Evolutionary conservation across 2,113 vertebrate genomes (phyloP).

Genomic region (Anoura caudifer): DNA sequence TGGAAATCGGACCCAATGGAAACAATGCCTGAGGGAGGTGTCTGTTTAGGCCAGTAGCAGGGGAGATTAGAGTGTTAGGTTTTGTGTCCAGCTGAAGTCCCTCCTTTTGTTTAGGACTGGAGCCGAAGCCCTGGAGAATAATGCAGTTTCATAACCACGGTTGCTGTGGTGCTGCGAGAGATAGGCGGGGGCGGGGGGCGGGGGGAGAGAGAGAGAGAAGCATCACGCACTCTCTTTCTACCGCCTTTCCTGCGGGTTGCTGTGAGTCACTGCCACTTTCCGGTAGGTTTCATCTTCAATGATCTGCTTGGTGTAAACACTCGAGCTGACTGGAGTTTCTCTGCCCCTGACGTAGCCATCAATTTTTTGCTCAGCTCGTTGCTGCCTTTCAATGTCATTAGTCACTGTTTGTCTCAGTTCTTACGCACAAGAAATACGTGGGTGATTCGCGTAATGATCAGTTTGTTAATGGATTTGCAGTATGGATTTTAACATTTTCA

Average conservation of each 20-base stretch:
- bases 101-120: background rate
- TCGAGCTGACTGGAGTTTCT: background rate
- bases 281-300: rapidly evolving
- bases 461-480: constrained; percentile 47
- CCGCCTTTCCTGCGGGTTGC: background rate
- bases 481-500: constrained; percentile 43
- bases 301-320: background rate
- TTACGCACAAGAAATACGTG: constrained; percentile 59
- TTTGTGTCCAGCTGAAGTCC: background rate
- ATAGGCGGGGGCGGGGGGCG: too few species aligned
- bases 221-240: background rate
- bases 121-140: too few species aligned
- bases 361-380: constrained; percentile 26
- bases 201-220: background rate
- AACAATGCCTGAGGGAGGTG: background rate
- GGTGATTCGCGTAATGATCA: constrained; percentile 53
- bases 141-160: background rate
- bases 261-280: background rate
- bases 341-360: background rate
- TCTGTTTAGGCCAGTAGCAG: background rate
- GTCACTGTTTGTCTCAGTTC: constrained; percentile 36
- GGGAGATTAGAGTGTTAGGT: background rate
- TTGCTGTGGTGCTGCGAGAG: background rate
- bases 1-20: background rate
- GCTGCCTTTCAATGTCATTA: constrained; percentile 56